phyloP scores from a whole-genome alignment of 2,888 invertebrate species.

The Drosophila villosipedis region DNA sequence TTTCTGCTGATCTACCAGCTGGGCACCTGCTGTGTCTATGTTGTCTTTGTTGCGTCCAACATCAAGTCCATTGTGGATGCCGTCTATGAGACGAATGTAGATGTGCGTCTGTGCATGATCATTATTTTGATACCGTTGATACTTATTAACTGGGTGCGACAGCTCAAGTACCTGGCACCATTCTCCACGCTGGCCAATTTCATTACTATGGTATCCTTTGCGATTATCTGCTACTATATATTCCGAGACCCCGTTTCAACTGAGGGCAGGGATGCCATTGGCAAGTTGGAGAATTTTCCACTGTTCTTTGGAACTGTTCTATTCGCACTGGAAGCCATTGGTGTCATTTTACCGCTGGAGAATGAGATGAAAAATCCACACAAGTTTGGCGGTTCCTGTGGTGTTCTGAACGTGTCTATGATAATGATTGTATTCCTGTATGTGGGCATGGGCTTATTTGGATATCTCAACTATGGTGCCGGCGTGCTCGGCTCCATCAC shows the following conservation, averaged over 20 bases:
- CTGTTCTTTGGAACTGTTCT: conserved; percentile 98
- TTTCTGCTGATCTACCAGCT: conserved; percentile 95
- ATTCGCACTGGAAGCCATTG: conserved; percentile 98
- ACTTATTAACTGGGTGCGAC: conserved; percentile 91
- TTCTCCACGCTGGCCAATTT: conserved; percentile 95
- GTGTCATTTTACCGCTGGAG: conserved; percentile 93
- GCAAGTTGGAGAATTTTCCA: conserved; percentile 90
- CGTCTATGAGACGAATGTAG: conserved; percentile 86
- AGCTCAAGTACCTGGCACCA: conserved; percentile 94
- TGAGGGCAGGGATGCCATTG: conserved; percentile 88
- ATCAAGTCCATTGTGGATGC: conserved; percentile 89
- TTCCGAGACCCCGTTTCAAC: conserved; percentile 90
- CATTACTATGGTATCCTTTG: conserved; percentile 93
- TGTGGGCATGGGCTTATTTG: conserved; percentile 95
- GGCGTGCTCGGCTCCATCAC: conserved; percentile 92
- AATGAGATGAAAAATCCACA: conserved; percentile 96
- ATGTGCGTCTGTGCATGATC: conserved; percentile 89
- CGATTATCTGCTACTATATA: conserved; percentile 94
- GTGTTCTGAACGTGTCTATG: conserved; percentile 95
- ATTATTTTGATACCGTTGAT: conserved; percentile 91
- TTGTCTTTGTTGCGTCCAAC: conserved; percentile 96
- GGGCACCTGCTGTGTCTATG: conserved; percentile 98
- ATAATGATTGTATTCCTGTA: conserved; percentile 92
- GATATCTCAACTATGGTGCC: conserved; percentile 94
- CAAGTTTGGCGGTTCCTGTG: conserved; percentile 91